phyloP scores from a whole-genome alignment of 2,797 vertebrate species.

The Hypotaenidia philippensis region DNA sequence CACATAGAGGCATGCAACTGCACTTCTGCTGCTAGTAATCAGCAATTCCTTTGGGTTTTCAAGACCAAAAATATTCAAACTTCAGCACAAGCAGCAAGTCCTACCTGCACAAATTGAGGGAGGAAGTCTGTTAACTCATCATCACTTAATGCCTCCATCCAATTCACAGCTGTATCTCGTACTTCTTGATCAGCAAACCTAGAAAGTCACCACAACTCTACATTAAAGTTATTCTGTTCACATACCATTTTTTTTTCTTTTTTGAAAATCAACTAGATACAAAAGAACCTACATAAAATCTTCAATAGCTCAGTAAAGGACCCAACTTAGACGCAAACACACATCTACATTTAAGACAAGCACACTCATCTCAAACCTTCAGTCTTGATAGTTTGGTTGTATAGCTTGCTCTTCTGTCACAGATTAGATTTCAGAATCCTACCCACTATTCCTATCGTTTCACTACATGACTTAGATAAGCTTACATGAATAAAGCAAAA shows the following conservation, averaged over 20 bases:
- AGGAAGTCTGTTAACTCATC: conserved; percentile 95
- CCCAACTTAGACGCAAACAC: background rate
- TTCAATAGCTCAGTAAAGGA: background rate
- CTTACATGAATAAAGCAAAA: background rate
- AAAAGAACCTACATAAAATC: background rate
- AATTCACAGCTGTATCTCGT: conserved; percentile 88
- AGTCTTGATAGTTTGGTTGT: background rate
- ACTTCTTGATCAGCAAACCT: conserved; percentile 97
- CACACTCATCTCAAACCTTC: background rate
- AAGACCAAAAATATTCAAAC: background rate
- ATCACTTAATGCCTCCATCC: conserved; percentile 92
- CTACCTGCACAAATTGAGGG: conserved; percentile 96
- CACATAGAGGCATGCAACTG: background rate
- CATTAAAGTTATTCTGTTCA: background rate
- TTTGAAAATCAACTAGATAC: background rate
- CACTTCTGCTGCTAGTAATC: background rate
- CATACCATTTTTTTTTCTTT: background rate
- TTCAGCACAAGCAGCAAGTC: background rate
- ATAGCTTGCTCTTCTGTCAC: background rate
- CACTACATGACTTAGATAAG: background rate
- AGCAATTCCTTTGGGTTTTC: background rate
- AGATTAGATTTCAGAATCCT: background rate
- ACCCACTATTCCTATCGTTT: background rate
- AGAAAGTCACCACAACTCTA: conserved; percentile 30
- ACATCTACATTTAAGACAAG: background rate